Evolutionary conservation across 2,888 invertebrate genomes (phyloP).

Genomic region (Drosophila neotestacea): DNA sequence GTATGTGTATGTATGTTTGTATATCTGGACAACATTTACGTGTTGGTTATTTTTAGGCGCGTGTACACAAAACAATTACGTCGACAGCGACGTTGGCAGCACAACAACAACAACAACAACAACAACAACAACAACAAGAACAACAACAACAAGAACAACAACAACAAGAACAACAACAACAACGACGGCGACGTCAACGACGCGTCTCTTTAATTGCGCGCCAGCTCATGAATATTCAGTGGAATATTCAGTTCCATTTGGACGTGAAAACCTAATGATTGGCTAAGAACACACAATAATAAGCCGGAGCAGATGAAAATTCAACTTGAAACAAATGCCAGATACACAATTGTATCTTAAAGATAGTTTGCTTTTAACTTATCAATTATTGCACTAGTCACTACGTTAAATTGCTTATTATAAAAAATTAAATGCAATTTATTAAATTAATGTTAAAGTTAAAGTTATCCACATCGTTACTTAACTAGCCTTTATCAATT

Average conservation of each 20-base stretch:
- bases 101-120: slow-evolving; percentile 5
- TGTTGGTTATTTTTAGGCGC: slow-evolving; percentile 69
- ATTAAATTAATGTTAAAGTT: no score
- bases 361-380: slow-evolving; percentile 1
- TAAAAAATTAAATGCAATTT: no score
- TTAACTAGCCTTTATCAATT: no score
- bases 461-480: no score
- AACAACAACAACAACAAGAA: slow-evolving; percentile 11
- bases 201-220: slow-evolving; percentile 51
- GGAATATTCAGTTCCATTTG: slow-evolving; percentile 26
- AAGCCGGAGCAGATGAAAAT: slow-evolving; percentile 13
- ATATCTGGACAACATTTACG: slow-evolving; percentile 67
- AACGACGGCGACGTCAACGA: slow-evolving; percentile 8
- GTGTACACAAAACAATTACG: slow-evolving; percentile 69
- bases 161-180: slow-evolving; percentile 7
- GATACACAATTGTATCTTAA: slow-evolving; percentile 4
- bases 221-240: slow-evolving; percentile 54
- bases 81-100: slow-evolving; percentile 25
- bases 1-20: slow-evolving; percentile 27
- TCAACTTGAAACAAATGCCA: slow-evolving; percentile 4
- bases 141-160: slow-evolving; percentile 6
- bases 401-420: no score
- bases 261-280: slow-evolving; percentile 27
- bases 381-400: no score
- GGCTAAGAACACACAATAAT: slow-evolving; percentile 35